Evolutionary conservation across 2,888 invertebrate species (phyloP), one percentile per base, ranked within the genome.

Genomic region (Idaea aversata): DNA sequence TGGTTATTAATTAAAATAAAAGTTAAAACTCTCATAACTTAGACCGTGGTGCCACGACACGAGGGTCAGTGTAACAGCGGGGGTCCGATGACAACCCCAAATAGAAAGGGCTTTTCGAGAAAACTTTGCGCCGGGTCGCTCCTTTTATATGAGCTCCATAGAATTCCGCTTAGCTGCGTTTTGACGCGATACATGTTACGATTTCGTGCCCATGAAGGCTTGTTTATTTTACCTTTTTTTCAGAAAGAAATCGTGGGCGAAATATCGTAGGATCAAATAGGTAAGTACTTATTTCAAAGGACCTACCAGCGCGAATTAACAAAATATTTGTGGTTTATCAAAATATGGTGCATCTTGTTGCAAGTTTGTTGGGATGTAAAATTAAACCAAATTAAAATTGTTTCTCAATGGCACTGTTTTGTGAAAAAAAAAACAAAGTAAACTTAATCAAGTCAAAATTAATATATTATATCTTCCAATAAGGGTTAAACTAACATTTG

Each of bases 71-170:
- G 81, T 85, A 85, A 84, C 87, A 81, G 82, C 84, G 75, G 87
- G 89, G 89, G 87, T 79, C 84, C 86, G 85, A 82, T 86, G 88
- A 88, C 90, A 88, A 87, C 91, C 90, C 90, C 83, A 88, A 88
- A 88, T 83, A 85, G 84, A 85, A 88, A 89, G 88, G 90, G 88
- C 86, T 81, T 85, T 80, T 78, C 68, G 78, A 82, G 83, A 82
- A 85, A 87, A 86, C 81, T 83, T 81, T 71, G 72, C 76, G 77
- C 83, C 81, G 77, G 77, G 75, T 77, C 81, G 77, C 77, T 76
- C 77, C 81, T 82, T 83, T 83, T 83, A 84, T 84, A 84, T 79
- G 80, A 84, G 84, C 84, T 83, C 84, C 84, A 86, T 88, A 87
- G 83, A 88, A 88, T 85, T 83, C 81, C 84, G 87, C 85, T 85